These are phyloP conservation scores for Hetaerina titia DNA, from an alignment of 2,888 invertebrate genomes.

Conservation along the genomic window DNA sequence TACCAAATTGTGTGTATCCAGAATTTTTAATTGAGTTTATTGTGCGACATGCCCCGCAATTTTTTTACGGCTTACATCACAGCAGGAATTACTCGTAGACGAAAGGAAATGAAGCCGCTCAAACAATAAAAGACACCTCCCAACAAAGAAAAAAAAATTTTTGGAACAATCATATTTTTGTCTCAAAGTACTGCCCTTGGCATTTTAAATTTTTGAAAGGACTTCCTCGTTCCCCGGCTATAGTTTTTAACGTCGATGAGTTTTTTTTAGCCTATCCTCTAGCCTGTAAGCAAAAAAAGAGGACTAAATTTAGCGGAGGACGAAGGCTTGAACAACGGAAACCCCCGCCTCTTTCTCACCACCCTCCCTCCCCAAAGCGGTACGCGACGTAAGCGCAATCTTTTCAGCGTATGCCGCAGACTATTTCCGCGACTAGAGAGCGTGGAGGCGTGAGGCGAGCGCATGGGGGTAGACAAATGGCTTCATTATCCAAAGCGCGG, in stretches of 20 bases:
- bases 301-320: neutral
- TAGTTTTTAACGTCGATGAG: neutral
- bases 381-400: conserved; percentile 36
- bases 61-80: neutral
- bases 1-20: too few species aligned
- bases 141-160: neutral
- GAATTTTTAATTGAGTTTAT: too few species aligned
- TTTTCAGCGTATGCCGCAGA: conserved; percentile 7
- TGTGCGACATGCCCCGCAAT: neutral
- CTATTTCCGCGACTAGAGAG: neutral
- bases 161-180: neutral
- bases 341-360: neutral
- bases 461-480: conserved; percentile 44
- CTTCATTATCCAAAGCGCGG: conserved; percentile 48
- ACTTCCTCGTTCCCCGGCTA: neutral
- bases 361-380: neutral
- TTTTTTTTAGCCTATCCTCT: neutral
- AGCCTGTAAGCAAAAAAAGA: neutral
- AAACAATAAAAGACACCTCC: neutral
- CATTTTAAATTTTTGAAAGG: neutral
- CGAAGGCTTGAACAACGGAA: conserved; percentile 16
- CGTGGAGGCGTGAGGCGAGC: neutral
- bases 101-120: neutral
- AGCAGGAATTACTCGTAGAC: neutral
- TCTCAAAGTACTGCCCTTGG: neutral